Conservation (phyloP, 2,888 invertebrate genomes). For the Serripes groenlandicus region DNA sequence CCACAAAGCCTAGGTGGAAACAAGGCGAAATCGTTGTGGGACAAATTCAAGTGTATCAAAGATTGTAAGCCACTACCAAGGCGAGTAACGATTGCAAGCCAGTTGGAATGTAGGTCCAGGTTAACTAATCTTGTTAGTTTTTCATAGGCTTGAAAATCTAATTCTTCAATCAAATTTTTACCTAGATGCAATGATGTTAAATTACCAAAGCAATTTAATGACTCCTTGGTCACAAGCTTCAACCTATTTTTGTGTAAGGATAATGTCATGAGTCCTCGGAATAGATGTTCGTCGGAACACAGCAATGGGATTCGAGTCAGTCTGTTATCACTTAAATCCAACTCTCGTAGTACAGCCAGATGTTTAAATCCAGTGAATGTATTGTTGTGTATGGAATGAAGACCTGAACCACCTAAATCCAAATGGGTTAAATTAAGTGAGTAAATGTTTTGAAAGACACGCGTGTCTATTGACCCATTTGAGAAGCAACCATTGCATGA, state of each 20-base stretch:
- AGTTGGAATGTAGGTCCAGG: slow-evolving; percentile 23
- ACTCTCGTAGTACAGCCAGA: background rate
- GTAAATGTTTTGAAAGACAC: background rate
- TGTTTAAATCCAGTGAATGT: background rate
- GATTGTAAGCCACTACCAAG: background rate
- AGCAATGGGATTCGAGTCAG: background rate
- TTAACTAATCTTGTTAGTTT: background rate
- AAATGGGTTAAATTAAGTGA: background rate
- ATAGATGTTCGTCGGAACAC: background rate
- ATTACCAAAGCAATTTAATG: slow-evolving; percentile 10
- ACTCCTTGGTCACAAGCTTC: background rate
- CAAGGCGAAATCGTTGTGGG: slow-evolving; percentile 10
- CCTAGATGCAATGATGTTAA: slow-evolving; percentile 7
- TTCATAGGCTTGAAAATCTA: background rate
- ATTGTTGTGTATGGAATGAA: background rate
- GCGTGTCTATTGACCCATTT: background rate
- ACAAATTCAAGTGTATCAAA: slow-evolving; percentile 2
- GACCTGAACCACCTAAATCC: background rate
- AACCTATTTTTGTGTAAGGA: slow-evolving; percentile 6
- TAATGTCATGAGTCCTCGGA: background rate
- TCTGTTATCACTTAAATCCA: background rate
- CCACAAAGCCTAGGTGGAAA: slow-evolving; percentile 4
- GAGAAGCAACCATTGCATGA: slow-evolving; percentile 1
- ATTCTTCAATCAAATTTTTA: slow-evolving; percentile 4
- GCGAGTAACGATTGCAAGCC: background rate